These are phyloP conservation scores for Glyphotaelius pellucidus DNA, from an alignment of 2,888 invertebrate genomes.

Conservation along the genomic window DNA sequence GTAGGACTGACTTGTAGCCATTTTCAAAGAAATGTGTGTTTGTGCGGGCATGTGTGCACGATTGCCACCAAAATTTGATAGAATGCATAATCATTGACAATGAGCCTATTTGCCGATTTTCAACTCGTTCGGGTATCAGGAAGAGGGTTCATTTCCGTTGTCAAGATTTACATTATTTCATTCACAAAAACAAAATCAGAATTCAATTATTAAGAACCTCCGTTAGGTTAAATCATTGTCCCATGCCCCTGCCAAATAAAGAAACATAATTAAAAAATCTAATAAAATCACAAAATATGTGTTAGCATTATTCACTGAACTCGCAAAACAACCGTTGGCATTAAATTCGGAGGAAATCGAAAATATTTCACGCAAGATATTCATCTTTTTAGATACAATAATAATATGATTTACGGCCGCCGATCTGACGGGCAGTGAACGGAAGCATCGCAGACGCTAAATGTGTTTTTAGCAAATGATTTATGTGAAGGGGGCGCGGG, in stretches of 20 bases:
- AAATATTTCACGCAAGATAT: conserved; percentile 8
- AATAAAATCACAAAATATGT: not conserved
- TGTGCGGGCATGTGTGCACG: no score
- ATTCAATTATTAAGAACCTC: not conserved
- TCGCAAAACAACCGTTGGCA: not conserved
- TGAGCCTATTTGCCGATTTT: no score
- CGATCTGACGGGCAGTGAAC: conserved; percentile 63
- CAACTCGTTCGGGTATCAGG: no score
- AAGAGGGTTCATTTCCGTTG: no score
- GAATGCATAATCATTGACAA: no score
- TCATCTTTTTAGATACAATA: conserved; percentile 36
- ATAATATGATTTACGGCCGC: conserved; percentile 60
- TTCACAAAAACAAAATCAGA: no score
- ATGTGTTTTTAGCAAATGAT: conserved; percentile 66
- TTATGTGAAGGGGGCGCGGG: conserved; percentile 60
- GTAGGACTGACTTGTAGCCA: no score
- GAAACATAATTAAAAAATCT: not conserved
- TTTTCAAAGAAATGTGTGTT: no score
- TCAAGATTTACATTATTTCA: no score
- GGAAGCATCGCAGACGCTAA: conserved; percentile 64
- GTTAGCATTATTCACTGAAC: not conserved
- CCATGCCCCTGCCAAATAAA: not conserved
- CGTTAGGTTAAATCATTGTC: not conserved
- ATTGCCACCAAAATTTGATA: no score
- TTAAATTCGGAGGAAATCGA: conserved; percentile 12